Evolutionary conservation across 2,888 invertebrate species (phyloP).

Genomic region (Oligia strigilis): DNA sequence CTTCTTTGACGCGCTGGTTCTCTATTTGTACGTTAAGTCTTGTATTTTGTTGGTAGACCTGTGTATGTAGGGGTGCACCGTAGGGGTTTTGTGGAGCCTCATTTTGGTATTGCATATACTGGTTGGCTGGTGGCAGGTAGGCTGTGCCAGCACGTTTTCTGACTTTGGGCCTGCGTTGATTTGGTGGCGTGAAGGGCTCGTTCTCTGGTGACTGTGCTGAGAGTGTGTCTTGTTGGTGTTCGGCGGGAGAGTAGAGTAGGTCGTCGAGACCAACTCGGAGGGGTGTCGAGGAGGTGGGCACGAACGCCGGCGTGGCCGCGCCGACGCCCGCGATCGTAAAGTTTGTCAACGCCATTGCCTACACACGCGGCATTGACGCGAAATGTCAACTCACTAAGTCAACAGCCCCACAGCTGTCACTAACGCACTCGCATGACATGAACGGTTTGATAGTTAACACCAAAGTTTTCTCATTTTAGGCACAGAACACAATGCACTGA

Average conservation of each 20-base stretch:
- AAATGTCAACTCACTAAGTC: slow-evolving; percentile 82
- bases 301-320: slow-evolving; percentile 81
- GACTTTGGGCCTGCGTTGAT: slow-evolving; percentile 81
- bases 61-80: slow-evolving; percentile 80
- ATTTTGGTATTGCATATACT: slow-evolving; percentile 84
- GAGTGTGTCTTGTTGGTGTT: slow-evolving; percentile 73
- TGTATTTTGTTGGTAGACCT: slow-evolving; percentile 84
- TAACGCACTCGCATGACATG: slow-evolving; percentile 81
- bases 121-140: slow-evolving; percentile 86
- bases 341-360: slow-evolving; percentile 87
- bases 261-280: slow-evolving; percentile 83
- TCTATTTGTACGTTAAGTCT: slow-evolving; percentile 84
- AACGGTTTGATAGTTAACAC: slow-evolving; percentile 75
- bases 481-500: slow-evolving; percentile 77
- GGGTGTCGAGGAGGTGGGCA: slow-evolving; percentile 79
- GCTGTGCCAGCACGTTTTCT: slow-evolving; percentile 87
- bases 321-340: slow-evolving; percentile 83
- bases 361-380: slow-evolving; percentile 82
- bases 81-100: slow-evolving; percentile 85
- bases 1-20: slow-evolving; percentile 84
- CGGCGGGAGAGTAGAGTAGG: slow-evolving; percentile 86
- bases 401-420: slow-evolving; percentile 76
- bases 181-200: slow-evolving; percentile 82
- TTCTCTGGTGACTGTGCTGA: slow-evolving; percentile 71
- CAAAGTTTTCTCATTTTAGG: slow-evolving; percentile 80